Base-by-base conservation (phyloP, 2,888 invertebrate species). In the Megaustenia siamemsis region DNA sequence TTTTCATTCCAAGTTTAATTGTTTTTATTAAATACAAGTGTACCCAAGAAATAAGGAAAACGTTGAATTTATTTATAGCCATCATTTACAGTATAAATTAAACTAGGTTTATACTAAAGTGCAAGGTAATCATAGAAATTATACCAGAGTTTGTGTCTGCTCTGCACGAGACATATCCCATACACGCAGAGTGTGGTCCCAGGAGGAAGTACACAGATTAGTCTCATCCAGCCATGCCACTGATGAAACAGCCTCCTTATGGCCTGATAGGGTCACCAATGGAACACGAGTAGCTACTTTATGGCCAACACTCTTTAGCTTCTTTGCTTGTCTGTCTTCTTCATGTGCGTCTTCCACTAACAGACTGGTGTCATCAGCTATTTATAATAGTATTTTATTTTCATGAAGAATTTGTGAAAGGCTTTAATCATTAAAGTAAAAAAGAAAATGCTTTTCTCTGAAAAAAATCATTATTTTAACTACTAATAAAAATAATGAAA, bases 161-260 rank as follows among this genome's bases (percentile, higher is more conserved):
- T 96, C 97, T 77, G 97, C 97, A 76, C 97, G 86, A 86, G 97
- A 97, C 71, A 97, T 95, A 94, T 99, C 99, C 99, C 99, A 99
- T 15, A 98, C 93, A 93, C 97, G 97, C 28, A 99, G 95, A 0
- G 98, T 97, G 93, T 99, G 98, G 95, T 99, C 99, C 98, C 98
- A 98, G 0, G 98, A 97, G 81, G 96, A 96, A 0, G 98, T 97
- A 15, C 97, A 95, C 2, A 98, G 95, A 87, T 97, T 97, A 88
- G 96, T 95, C 84, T 95, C 95, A 89, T 97, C 96, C 90, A 97
- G 95, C 98, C 99, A 99, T 82, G 96, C 95, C 0, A 97, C 96
- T 0, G 96, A 96, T 0, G 97, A 97, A 32, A 99, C 96, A 24
- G 97, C 97, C 94, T 99, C 99, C 87, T 96, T 96, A 93, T 99